Base-by-base conservation (phyloP, 1,140 invertebrate species). In the Apis dorsata region DNA sequence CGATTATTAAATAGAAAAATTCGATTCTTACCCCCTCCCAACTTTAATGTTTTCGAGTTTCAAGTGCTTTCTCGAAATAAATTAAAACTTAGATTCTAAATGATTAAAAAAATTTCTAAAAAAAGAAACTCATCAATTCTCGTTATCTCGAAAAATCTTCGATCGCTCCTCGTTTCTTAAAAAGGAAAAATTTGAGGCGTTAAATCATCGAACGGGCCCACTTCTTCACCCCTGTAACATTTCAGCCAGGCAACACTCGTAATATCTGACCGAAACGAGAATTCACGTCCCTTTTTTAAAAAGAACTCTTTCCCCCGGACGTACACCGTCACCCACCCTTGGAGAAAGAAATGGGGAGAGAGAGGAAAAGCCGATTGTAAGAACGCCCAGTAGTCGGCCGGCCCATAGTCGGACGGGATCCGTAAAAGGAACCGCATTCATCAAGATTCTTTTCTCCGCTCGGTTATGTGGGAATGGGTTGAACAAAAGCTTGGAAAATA, bases 401-500 rank as follows among this genome's bases (percentile, higher is more conserved):
- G 13, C 55, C 69, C 69, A 66, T 77, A 55, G 81, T 13, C 24
- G 44, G 81, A 63, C 66, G 51, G 7, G 62, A 72, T 72, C 53
- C 69, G 65, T 24, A 70, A 74, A 79, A 79, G 76, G 84, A 82
- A 63, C 83, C 76, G 66, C 81, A 85, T 85, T 85, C 76, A 84
- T 85, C 84, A 75, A 84, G 71, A 85, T 71, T 68, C 81, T 71
- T 85, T 84, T 85, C 81, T 83, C 57, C 76, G 34, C 55, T 59
- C 69, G 69, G 63, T 71, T 66, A 60, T 68, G 34, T 34, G 34
- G n/a, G 49, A 60, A 55, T 71, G 34, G 57, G 65, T 72, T 79
- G 84, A 70, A 84, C 81, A 85, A 85, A 85, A 59, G 71, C n/a
- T 28, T 13, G 53, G 76, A 81, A 83, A 84, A 79, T 85, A 85